These are phyloP conservation scores for Dolichomitus sp. DNA, from an alignment of 2,888 invertebrate genomes.

Conservation along the genomic window DNA sequence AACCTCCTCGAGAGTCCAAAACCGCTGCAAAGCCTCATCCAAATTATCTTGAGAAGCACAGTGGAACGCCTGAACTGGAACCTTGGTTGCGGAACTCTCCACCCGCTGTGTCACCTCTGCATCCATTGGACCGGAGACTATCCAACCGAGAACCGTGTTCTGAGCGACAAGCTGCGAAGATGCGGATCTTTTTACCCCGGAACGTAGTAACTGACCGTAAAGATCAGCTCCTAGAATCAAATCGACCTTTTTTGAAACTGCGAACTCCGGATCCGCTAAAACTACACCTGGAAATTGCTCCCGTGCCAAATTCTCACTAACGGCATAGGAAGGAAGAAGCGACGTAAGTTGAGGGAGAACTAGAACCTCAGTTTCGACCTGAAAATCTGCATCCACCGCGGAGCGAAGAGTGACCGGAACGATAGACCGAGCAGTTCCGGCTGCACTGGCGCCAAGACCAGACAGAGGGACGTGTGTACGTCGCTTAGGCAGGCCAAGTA, in stretches of 20 bases:
- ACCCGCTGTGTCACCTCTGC: background rate
- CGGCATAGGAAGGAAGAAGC: too few species aligned
- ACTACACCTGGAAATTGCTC: background rate
- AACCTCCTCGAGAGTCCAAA: background rate
- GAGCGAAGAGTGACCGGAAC: slow-evolving; percentile 35
- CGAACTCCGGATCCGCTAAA: background rate
- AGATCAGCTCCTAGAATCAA: background rate
- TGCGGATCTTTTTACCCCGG: background rate
- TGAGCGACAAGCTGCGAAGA: too few species aligned
- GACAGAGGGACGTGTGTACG: slow-evolving; percentile 19
- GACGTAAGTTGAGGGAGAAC: slow-evolving; percentile 48
- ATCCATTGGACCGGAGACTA: too few species aligned
- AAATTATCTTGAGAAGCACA: background rate
- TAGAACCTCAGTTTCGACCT: slow-evolving; percentile 33
- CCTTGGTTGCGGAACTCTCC: background rate
- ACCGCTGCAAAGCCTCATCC: background rate
- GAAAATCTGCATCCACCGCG: slow-evolving; percentile 17
- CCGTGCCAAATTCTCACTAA: too few species aligned
- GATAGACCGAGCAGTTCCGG: slow-evolving; percentile 24
- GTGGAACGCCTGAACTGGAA: background rate
- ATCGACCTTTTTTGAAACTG: background rate
- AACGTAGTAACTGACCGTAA: slow-evolving; percentile 1
- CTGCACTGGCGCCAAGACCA: slow-evolving; percentile 21
- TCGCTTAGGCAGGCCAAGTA: slow-evolving; percentile 7
- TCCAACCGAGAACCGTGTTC: too few species aligned